Conservation (phyloP, 23 tunicate genomes). For the Ciona savignyi region DNA sequence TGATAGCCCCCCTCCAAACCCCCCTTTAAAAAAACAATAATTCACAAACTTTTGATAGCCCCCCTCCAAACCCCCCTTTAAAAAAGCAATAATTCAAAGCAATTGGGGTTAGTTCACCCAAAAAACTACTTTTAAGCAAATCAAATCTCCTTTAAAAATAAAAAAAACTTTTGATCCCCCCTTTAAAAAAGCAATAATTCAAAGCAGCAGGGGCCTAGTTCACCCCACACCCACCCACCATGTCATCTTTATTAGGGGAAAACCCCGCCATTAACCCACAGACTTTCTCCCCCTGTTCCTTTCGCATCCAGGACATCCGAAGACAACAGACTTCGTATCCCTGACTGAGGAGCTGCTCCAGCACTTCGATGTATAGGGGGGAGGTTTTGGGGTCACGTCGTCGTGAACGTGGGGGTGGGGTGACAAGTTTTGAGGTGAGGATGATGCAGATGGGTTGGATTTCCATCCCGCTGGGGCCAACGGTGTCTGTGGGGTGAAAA, state of each 20-base stretch:
- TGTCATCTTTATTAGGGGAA: background rate
- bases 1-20: too few species aligned
- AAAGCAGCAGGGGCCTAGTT: too few species aligned
- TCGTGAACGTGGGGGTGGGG: background rate
- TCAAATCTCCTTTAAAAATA: too few species aligned
- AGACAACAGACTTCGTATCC: slow-evolving; percentile 66
- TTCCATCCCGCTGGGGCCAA: slow-evolving; percentile 31
- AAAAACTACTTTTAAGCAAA: too few species aligned
- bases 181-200: too few species aligned
- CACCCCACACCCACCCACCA: background rate
- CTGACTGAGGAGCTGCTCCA: slow-evolving; percentile 53
- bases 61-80: too few species aligned
- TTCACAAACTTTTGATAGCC: too few species aligned
- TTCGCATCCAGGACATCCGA: slow-evolving; percentile 39
- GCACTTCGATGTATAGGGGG: slow-evolving; percentile 48
- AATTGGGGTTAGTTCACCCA: too few species aligned
- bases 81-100: too few species aligned
- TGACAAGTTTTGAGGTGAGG: background rate
- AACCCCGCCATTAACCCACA: slow-evolving; percentile 10
- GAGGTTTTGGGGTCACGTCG: background rate
- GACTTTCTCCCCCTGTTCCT: slow-evolving; percentile 22
- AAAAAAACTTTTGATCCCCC: too few species aligned
- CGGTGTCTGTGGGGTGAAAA: background rate
- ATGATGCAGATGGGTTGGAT: slow-evolving; percentile 37
- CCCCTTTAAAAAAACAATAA: too few species aligned